These are phyloP conservation scores for Diogma glabrata DNA, from an alignment of 2,888 invertebrate genomes.

Conservation along the genomic window DNA sequence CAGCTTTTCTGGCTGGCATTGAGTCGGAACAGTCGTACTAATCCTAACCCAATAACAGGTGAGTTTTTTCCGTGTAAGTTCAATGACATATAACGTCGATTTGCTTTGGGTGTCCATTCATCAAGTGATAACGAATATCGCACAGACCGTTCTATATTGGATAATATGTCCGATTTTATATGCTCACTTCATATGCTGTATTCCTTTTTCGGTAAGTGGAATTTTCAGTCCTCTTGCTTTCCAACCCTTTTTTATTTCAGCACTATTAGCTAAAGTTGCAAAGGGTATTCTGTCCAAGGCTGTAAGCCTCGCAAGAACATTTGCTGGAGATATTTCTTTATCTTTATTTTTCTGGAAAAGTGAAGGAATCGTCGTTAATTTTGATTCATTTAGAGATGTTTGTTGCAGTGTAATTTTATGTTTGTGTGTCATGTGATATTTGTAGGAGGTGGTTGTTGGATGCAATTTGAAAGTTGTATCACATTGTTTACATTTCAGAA, in stretches of 20 bases:
- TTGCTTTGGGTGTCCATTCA: neutral
- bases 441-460: slow-evolving; percentile 1
- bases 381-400: neutral
- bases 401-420: neutral
- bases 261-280: neutral
- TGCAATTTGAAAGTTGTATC: neutral
- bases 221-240: neutral
- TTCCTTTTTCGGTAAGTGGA: neutral
- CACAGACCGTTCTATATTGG: neutral
- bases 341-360: no score
- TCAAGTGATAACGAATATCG: neutral
- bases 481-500: no score
- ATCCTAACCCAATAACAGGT: neutral
- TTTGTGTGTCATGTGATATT: slow-evolving; percentile 7
- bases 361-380: neutral
- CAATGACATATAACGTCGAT: neutral
- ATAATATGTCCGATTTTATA: no score
- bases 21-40: no score
- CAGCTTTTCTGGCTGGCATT: neutral
- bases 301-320: neutral
- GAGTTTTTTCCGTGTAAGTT: neutral
- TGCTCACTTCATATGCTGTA: no score
- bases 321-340: no score
- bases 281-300: slow-evolving; percentile 1
- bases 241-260: slow-evolving; percentile 5